phyloP scores from a whole-genome alignment of 2,888 invertebrate genomes.

The Pharmacophagus antenor region DNA sequence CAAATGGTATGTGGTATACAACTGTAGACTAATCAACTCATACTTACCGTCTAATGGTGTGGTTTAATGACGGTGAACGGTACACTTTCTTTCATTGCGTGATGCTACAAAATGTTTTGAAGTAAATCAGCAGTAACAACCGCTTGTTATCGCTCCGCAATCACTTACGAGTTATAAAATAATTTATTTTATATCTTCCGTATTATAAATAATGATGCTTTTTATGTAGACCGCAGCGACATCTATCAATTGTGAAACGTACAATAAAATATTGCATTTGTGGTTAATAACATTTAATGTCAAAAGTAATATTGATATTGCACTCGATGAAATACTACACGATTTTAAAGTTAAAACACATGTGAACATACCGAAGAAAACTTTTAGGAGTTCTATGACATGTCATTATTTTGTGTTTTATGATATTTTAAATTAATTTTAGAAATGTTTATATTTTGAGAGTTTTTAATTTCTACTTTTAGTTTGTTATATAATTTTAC shows the following conservation, averaged over 20 bases:
- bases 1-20: background rate
- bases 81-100: conserved; percentile 3
- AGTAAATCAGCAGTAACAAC: background rate
- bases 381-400: too few species aligned
- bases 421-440: too few species aligned
- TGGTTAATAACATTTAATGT: background rate
- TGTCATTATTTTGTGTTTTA: too few species aligned
- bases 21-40: background rate
- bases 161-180: background rate
- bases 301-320: too few species aligned
- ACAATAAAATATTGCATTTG: background rate
- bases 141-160: background rate
- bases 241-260: background rate
- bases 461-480: too few species aligned
- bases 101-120: background rate
- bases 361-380: too few species aligned
- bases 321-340: too few species aligned
- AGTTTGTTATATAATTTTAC: too few species aligned
- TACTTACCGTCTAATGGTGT: background rate
- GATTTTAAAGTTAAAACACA: too few species aligned
- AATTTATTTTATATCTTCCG: background rate
- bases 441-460: too few species aligned
- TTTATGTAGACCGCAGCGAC: background rate
- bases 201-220: background rate
- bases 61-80: background rate